Conservation (phyloP, 2,888 invertebrate species). For the Napeogenes sylphis region DNA sequence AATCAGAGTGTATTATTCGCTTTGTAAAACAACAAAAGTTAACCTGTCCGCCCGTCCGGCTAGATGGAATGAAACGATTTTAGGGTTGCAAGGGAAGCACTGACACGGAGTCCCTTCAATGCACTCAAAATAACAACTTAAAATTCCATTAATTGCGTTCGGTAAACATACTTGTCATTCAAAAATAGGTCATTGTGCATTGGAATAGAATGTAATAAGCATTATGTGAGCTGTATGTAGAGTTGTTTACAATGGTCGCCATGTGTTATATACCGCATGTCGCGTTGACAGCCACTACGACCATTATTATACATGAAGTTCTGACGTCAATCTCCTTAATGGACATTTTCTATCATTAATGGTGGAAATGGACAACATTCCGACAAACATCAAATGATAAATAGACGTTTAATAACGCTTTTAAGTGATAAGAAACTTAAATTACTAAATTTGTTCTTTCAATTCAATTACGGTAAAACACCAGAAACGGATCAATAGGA, state of each 20-base stretch:
- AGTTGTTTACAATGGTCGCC: conserved; percentile 49
- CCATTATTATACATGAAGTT: conserved; percentile 59
- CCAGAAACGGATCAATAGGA: too few species aligned
- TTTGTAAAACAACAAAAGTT: conserved; percentile 74
- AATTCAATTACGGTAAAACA: too few species aligned
- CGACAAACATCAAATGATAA: too few species aligned
- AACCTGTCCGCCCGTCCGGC: conserved; percentile 73
- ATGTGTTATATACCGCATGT: conserved; percentile 68
- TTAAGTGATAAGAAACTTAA: too few species aligned
- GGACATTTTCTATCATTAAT: conserved; percentile 23
- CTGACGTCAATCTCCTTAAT: conserved; percentile 46
- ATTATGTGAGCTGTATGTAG: conserved; percentile 16
- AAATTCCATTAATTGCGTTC: conserved; percentile 6
- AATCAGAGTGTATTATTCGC: conserved; percentile 72
- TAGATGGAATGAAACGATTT: conserved; percentile 55
- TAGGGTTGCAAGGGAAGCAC: conserved; percentile 75
- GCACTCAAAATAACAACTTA: conserved; percentile 39
- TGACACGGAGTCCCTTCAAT: conserved; percentile 71
- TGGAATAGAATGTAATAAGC: conserved; percentile 14
- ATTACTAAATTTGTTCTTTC: too few species aligned
- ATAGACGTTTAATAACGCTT: too few species aligned
- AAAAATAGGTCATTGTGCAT: conserved; percentile 16
- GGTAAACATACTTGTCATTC: conserved; percentile 10
- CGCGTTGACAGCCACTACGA: conserved; percentile 65
- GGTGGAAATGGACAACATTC: too few species aligned